Conservation (phyloP, 2,797 vertebrate genomes). For the Ctenochaetus hawaiiensis region DNA sequence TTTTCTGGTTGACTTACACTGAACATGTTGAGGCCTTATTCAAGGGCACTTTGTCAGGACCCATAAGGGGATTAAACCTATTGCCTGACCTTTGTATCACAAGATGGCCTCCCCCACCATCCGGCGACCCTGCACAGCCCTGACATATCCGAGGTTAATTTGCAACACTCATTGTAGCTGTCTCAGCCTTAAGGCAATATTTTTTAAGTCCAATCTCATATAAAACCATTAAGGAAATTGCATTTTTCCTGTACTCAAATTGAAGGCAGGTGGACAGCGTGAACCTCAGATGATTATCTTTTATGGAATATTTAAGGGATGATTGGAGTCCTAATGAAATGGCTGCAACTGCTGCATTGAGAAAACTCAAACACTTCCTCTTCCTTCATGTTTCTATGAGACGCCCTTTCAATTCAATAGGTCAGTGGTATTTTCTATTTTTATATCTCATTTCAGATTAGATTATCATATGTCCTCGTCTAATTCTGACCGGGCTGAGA, state of each 20-base stretch:
- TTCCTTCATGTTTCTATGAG: slow-evolving; percentile 26
- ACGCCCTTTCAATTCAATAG: slow-evolving; percentile 44
- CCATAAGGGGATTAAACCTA: neutral
- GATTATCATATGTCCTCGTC: slow-evolving; percentile 76
- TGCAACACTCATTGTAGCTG: slow-evolving; percentile 37
- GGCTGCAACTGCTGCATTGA: neutral
- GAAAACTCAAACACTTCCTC: slow-evolving; percentile 24
- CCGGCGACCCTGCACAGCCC: slow-evolving; percentile 25
- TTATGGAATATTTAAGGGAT: slow-evolving; percentile 35
- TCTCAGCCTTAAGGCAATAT: slow-evolving; percentile 29
- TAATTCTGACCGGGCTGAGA: slow-evolving; percentile 72
- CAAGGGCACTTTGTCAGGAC: slow-evolving; percentile 30
- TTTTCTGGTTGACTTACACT: slow-evolving; percentile 2
- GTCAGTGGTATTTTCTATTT: slow-evolving; percentile 75
- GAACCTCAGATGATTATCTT: slow-evolving; percentile 34
- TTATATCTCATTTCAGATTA: slow-evolving; percentile 74
- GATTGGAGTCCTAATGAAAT: slow-evolving; percentile 5
- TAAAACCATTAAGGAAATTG: slow-evolving; percentile 72
- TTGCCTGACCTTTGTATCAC: slow-evolving; percentile 42
- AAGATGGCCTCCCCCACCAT: slow-evolving; percentile 17
- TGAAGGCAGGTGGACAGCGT: slow-evolving; percentile 37
- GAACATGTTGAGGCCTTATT: slow-evolving; percentile 21
- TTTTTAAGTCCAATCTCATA: slow-evolving; percentile 60
- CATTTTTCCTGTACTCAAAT: slow-evolving; percentile 44
- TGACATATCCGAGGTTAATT: slow-evolving; percentile 60